A percentile compares a stretch with the other conserved stretches of the same genome.
phyloP scores from a whole-genome alignment of 2,888 invertebrate genomes.

The Oasisia sp. region DNA sequence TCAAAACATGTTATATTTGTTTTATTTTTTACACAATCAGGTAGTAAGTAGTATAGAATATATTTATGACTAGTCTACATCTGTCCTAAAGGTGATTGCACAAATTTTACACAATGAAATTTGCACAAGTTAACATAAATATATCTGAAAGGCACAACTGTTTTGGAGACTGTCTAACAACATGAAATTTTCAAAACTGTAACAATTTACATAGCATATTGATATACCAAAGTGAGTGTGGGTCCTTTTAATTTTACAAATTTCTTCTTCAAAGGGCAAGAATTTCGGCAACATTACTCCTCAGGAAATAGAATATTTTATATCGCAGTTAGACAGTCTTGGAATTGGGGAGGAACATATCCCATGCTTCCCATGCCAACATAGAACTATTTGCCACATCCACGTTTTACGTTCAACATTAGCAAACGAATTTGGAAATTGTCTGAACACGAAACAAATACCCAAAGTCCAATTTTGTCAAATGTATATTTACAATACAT shows the following conservation, averaged over 20 bases:
- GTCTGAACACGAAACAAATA: neutral
- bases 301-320: neutral
- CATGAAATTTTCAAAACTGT: neutral
- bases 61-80: neutral
- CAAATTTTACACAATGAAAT: neutral
- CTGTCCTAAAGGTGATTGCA: neutral
- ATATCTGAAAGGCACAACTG: neutral
- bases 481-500: neutral
- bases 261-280: neutral
- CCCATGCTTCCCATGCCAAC: constrained; percentile 10
- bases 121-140: neutral
- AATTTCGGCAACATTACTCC: neutral
- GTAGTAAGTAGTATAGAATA: neutral
- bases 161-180: neutral
- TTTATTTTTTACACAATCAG: neutral
- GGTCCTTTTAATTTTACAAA: neutral
- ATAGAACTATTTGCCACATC: constrained; percentile 3
- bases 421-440: neutral
- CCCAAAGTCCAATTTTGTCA: neutral
- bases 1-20: neutral
- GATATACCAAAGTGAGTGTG: too few relatives aligned
- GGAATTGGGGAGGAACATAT: neutral
- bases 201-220: neutral
- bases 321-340: neutral
- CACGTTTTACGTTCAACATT: neutral